A percentile compares a stretch with the other conserved stretches of the same genome.
These are phyloP conservation scores for Drosophila seclusa DNA, from an alignment of 2,888 invertebrate genomes.

Conservation along the genomic window DNA sequence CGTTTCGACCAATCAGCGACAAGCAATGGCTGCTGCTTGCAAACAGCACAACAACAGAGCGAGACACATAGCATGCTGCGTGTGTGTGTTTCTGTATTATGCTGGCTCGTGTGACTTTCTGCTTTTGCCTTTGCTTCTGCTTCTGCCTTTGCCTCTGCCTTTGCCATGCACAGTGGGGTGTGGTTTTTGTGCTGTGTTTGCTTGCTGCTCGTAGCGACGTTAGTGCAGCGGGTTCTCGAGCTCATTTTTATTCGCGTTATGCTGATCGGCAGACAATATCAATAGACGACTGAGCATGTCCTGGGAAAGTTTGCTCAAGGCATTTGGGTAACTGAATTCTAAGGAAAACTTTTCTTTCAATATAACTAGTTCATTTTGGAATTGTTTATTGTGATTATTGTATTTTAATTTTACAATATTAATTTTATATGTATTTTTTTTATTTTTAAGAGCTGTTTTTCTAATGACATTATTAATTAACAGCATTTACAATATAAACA, in stretches of 20 bases:
- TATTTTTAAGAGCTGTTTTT: not conserved
- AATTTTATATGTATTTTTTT: not conserved
- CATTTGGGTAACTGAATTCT: not conserved
- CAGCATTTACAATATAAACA: not conserved
- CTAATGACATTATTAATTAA: not conserved
- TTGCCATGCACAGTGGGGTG: constrained; percentile 39
- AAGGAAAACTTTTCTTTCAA: not conserved
- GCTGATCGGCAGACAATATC: constrained; percentile 30
- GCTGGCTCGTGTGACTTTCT: constrained; percentile 69
- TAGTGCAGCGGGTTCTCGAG: constrained; percentile 23
- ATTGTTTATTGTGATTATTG: not conserved
- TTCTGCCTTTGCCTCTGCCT: not conserved
- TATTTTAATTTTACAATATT: not conserved
- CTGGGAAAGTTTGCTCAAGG: constrained; percentile 32
- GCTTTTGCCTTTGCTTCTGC: constrained; percentile 47
- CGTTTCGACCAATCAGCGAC: constrained; percentile 80
- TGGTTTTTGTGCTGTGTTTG: constrained; percentile 45
- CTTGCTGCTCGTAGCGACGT: constrained; percentile 9
- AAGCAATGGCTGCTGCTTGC: constrained; percentile 77
- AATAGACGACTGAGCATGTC: constrained; percentile 15
- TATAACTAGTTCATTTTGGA: not conserved
- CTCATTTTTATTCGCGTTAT: not conserved
- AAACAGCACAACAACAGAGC: constrained; percentile 16
- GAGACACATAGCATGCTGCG: constrained; percentile 25
- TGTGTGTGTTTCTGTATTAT: constrained; percentile 36